Conservation (phyloP, 2,113 vertebrate genomes). For the Clarias batrachus region DNA sequence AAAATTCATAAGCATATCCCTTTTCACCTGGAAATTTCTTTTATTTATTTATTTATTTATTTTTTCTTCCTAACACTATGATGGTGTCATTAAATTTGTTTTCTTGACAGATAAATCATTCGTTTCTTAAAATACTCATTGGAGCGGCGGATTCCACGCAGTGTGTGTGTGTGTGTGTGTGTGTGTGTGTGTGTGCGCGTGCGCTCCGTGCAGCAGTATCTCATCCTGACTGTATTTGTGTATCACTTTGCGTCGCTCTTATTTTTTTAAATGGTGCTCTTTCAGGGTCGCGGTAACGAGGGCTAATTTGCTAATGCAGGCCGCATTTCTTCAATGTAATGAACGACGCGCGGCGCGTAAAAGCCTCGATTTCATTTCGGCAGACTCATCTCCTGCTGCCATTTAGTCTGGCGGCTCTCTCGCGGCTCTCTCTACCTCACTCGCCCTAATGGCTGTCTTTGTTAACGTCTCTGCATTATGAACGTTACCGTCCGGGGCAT, state of each 20-base stretch:
- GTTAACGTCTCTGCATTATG: neutral
- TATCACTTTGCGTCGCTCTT: neutral
- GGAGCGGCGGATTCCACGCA: neutral
- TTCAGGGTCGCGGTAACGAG: neutral
- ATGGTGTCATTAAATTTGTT: neutral
- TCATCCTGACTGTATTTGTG: neutral
- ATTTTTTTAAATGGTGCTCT: constrained; percentile 11
- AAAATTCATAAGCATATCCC: constrained; percentile 4
- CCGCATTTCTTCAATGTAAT: constrained; percentile 4
- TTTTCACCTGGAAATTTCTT: neutral
- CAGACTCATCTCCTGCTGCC: neutral
- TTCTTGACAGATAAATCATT: neutral
- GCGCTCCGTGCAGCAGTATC: neutral
- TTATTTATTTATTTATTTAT: too few species aligned
- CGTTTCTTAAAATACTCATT: neutral
- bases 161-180: too few species aligned
- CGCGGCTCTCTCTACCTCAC: constrained; percentile 33
- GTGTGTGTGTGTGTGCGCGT: too few species aligned
- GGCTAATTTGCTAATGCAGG: neutral
- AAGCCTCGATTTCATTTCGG: constrained; percentile 11
- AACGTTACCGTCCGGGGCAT: constrained; percentile 22
- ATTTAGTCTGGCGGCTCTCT: constrained; percentile 31
- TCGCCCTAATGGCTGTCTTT: constrained; percentile 34
- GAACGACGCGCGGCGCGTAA: constrained; percentile 33
- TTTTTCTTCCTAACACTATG: too few species aligned